Percentiles rank a stretch among this genome's conserved stretches.
Evolutionary conservation across 2,113 vertebrate species (phyloP).

Genomic region (Eublepharis macularius): DNA sequence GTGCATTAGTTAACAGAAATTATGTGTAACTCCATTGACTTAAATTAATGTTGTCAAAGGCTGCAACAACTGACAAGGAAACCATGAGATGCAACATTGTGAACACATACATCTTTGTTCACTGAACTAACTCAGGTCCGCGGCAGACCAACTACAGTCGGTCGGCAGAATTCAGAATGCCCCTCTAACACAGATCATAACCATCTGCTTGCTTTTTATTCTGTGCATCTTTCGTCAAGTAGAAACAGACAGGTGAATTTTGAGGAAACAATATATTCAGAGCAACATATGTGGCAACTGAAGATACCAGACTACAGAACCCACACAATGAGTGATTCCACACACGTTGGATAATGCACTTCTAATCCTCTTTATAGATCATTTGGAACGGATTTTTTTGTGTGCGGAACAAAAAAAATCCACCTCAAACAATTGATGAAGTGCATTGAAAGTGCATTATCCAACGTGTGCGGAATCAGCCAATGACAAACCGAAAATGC

Average conservation of each 20-base stretch:
- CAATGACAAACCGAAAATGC: slow-evolving; percentile 17
- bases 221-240: not conserved
- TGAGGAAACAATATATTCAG: not conserved
- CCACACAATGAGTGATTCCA: too few species aligned
- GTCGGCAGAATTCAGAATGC: not conserved
- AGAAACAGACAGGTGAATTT: slow-evolving; percentile 29
- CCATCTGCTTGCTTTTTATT: not conserved
- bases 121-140: slow-evolving; percentile 32
- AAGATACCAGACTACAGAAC: slow-evolving; percentile 20
- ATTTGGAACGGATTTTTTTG: too few species aligned
- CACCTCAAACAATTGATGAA: too few species aligned
- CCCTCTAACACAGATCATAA: accelerated
- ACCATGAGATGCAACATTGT: not conserved
- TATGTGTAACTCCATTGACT: slow-evolving; percentile 24
- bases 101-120: slow-evolving; percentile 1
- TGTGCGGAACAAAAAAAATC: too few species aligned
- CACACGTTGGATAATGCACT: too few species aligned
- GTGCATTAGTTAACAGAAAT: slow-evolving; percentile 41
- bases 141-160: slow-evolving; percentile 20
- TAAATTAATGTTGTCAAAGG: slow-evolving; percentile 34
- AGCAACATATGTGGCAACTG: slow-evolving; percentile 1
- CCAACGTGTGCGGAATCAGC: too few species aligned
- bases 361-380: too few species aligned
- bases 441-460: too few species aligned
- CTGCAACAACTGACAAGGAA: slow-evolving; percentile 46